Conservation (phyloP, 2,888 invertebrate genomes). For the Ophonus ardosiacus region DNA sequence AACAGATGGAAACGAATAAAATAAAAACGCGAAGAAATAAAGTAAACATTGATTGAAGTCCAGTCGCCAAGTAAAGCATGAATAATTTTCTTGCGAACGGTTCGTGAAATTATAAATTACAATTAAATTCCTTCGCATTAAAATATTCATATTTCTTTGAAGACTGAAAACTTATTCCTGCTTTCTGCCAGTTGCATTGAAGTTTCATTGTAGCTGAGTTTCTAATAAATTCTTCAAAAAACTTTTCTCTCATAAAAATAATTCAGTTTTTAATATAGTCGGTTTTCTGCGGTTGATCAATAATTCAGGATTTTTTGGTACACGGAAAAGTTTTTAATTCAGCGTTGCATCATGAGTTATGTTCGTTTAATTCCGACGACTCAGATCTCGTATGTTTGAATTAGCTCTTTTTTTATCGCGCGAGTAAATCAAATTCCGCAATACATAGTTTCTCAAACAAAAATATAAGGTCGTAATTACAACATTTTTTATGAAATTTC, state of each 20-base stretch:
- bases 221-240: constrained; percentile 54
- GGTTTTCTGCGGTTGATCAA: constrained; percentile 58
- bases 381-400: constrained; percentile 57
- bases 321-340: constrained; percentile 61
- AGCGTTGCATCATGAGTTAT: constrained; percentile 56
- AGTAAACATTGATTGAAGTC: constrained; percentile 1
- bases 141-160: constrained; percentile 49
- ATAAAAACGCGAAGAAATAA: neutral
- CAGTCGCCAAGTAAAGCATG: neutral
- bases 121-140: constrained; percentile 39
- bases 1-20: neutral
- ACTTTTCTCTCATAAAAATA: constrained; percentile 56
- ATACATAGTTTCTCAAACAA: no score
- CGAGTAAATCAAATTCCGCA: neutral
- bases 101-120: constrained; percentile 45
- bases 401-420: constrained; percentile 51
- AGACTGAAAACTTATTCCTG: constrained; percentile 16
- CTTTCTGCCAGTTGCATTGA: constrained; percentile 30
- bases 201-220: constrained; percentile 51
- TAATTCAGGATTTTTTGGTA: constrained; percentile 61
- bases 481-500: no score
- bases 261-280: constrained; percentile 57
- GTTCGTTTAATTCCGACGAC: constrained; percentile 50
- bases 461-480: no score
- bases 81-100: constrained; percentile 12